These are phyloP conservation scores for Maccullochella peelii DNA, from an alignment of 2,113 vertebrate genomes.

Conservation along the genomic window DNA sequence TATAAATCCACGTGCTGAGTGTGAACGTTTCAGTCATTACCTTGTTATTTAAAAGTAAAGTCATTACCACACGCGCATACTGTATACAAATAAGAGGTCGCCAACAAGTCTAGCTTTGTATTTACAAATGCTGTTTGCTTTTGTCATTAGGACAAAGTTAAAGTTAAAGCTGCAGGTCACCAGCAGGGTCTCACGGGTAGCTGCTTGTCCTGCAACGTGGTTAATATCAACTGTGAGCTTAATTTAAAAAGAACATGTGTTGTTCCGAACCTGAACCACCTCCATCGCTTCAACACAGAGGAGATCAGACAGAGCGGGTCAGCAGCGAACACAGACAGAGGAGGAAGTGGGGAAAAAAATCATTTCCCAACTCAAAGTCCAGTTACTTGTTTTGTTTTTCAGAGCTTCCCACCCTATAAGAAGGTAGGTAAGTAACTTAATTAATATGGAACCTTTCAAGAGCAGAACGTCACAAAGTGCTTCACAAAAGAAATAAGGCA, in stretches of 20 bases:
- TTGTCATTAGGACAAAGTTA: constrained; percentile 4
- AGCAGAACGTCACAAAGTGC: too few relatives aligned
- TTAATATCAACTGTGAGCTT: background rate
- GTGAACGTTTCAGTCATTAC: background rate
- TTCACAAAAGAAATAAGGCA: too few relatives aligned
- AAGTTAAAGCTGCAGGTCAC: background rate
- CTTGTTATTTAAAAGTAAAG: background rate
- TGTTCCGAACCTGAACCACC: background rate
- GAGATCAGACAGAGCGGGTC: background rate
- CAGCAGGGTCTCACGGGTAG: background rate
- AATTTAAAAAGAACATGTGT: too few relatives aligned
- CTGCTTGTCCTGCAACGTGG: background rate
- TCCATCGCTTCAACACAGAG: background rate
- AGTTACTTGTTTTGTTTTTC: too few relatives aligned
- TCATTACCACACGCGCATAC: background rate
- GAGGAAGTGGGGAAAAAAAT: background rate
- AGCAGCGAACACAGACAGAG: background rate
- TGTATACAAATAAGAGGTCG: background rate
- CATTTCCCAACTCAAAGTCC: background rate
- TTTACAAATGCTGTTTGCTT: constrained; percentile 13
- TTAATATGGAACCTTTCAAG: too few relatives aligned
- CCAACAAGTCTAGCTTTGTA: background rate
- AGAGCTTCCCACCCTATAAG: too few relatives aligned
- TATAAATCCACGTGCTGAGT: background rate
- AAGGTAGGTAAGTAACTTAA: too few relatives aligned